These are phyloP conservation scores for Ia io DNA, from an alignment of 2,113 vertebrate species.

Conservation along the genomic window DNA sequence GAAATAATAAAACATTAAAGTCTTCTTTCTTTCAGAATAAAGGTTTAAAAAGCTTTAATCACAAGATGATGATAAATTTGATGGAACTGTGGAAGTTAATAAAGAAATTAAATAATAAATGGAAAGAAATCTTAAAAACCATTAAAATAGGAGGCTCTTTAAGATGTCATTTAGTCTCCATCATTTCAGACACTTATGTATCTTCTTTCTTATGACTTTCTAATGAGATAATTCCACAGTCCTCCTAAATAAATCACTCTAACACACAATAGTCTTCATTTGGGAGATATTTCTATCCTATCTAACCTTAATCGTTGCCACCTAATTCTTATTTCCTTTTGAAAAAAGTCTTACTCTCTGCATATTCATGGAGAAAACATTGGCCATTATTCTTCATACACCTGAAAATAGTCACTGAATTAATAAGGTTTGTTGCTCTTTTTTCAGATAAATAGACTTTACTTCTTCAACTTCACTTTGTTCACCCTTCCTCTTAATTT, in stretches of 20 bases:
- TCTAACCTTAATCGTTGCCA: neutral
- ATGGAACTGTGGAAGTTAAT: constrained; percentile 30
- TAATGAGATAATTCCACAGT: neutral
- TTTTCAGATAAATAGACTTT: neutral
- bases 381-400: neutral
- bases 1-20: neutral
- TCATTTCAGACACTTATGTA: neutral
- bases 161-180: neutral
- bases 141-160: neutral
- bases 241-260: neutral
- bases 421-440: neutral
- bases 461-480: neutral
- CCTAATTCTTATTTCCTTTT: neutral
- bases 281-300: neutral
- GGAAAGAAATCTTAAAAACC: constrained; percentile 3
- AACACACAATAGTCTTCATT: neutral
- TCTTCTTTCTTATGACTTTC: neutral
- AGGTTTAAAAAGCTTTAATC: constrained; percentile 31
- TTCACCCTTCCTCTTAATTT: neutral
- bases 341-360: neutral
- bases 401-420: constrained; percentile 23
- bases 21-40: constrained; percentile 26
- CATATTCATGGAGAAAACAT: constrained; percentile 1
- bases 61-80: constrained; percentile 33
- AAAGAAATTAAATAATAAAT: constrained; percentile 62